Base-by-base conservation (phyloP, 2,888 invertebrate species). In the Formica aserva region DNA sequence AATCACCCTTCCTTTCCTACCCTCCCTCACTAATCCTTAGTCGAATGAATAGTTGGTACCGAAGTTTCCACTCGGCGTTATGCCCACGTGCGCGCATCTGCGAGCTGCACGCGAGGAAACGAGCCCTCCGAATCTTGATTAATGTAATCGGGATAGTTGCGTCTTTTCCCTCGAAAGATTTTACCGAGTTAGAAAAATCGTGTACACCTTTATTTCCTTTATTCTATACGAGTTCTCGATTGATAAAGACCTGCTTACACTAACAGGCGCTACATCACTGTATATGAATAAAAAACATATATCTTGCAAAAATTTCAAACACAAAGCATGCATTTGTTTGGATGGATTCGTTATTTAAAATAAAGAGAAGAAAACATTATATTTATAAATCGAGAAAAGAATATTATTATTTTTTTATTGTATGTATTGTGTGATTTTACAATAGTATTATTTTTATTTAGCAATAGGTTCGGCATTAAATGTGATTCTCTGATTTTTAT, bases 21-120 rank as follows among this genome's bases (percentile, higher is more conserved):
- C 5, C 22, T 32, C 22, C n/a, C 55, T 72, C 77, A 55, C 38
- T 35, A 67, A 67, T 80, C 72, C 60, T 60, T 48, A 88, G 89
- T 86, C 89, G 89, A 91, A 91, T 89, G 89, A 91, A 92, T 91
- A 91, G 91, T 92, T 92, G 86, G 82, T 82, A 81, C 84, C 88
- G 86, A 91, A 92, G 89, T 92, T 92, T 88, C 88, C 84, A 86
- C 85, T 62, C 62, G 60, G 82, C 86, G 90, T 89, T 89, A 88
- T 90, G 78, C 83, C 82, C 80, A 77, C 82, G 82, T 84, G 86
- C 77, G 57, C 76, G 84, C 88, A 86, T 83, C 87, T 88, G 87
- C 83, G 86, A 69, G 78, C 66, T 76, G 80, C 82, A 83, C 74
- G 86, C 66, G 82, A 84, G 82, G 52, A 52, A 86, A 80, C 83